phyloP scores from a whole-genome alignment of 2,113 vertebrate species.

The Ciconia stormi region DNA sequence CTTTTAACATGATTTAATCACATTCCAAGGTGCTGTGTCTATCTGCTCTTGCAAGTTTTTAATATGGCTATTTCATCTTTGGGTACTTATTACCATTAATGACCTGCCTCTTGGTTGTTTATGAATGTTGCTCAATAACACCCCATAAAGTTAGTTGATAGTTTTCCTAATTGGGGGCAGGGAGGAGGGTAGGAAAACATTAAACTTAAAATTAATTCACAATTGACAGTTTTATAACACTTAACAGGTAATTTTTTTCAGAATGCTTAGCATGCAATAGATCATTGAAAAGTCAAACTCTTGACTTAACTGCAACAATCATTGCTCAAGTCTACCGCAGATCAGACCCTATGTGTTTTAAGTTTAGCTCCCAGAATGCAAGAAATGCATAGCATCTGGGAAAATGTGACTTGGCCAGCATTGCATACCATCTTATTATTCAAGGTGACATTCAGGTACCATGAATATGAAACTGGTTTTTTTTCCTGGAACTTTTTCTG shows the following conservation, averaged over 20 bases:
- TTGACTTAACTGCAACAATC: background rate
- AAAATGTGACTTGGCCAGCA: background rate
- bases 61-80: background rate
- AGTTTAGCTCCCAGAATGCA: background rate
- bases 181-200: background rate
- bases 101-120: background rate
- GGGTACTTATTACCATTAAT: background rate
- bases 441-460: background rate
- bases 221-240: background rate
- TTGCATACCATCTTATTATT: background rate
- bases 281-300: background rate
- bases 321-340: background rate
- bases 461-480: background rate
- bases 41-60: background rate
- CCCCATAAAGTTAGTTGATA: background rate
- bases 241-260: background rate
- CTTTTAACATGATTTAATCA: background rate
- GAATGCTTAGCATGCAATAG: background rate
- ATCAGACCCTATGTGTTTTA: background rate
- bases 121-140: background rate
- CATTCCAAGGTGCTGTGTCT: background rate
- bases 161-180: background rate
- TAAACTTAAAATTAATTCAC: background rate
- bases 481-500: background rate
- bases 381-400: background rate